Percentiles rank a stretch among this genome's conserved stretches.
These are phyloP conservation scores for Macropus fuliginosus DNA, from an alignment of 2,797 vertebrate species.

Conservation along the genomic window DNA sequence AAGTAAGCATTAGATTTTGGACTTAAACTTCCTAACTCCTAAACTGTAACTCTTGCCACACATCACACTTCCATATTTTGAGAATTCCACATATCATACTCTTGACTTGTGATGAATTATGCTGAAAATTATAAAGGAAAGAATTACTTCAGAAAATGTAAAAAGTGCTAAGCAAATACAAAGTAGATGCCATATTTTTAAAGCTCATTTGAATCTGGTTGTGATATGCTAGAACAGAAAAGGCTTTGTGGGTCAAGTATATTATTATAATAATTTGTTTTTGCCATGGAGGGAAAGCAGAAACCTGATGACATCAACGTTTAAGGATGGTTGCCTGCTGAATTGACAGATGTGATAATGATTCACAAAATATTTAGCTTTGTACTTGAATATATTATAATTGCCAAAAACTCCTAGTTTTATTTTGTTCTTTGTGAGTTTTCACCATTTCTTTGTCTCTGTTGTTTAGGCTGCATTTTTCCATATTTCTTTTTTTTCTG, in stretches of 20 bases:
- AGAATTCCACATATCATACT: neutral
- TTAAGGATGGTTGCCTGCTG: neutral
- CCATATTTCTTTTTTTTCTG: neutral
- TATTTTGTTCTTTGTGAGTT: neutral
- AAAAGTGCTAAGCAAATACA: neutral
- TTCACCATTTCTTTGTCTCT: neutral
- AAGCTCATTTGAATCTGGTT: neutral
- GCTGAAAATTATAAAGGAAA: neutral
- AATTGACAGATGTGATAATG: neutral
- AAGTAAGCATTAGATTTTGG: neutral
- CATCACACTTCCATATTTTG: neutral
- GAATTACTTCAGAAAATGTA: neutral
- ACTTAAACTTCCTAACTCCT: neutral
- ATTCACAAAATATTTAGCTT: neutral
- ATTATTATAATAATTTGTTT: neutral
- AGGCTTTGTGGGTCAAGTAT: neutral
- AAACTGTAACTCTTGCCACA: neutral
- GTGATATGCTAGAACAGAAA: neutral
- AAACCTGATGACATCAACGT: neutral
- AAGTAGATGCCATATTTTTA: neutral
- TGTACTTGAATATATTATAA: neutral
- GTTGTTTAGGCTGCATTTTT: neutral
- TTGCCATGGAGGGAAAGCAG: neutral
- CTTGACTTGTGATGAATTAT: neutral
- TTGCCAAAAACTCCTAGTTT: neutral